Percentiles rank a stretch among this genome's conserved stretches.
phyloP scores from a whole-genome alignment of 53 echinoderm and acorn worm species.

The Paracentrotus lividus region DNA sequence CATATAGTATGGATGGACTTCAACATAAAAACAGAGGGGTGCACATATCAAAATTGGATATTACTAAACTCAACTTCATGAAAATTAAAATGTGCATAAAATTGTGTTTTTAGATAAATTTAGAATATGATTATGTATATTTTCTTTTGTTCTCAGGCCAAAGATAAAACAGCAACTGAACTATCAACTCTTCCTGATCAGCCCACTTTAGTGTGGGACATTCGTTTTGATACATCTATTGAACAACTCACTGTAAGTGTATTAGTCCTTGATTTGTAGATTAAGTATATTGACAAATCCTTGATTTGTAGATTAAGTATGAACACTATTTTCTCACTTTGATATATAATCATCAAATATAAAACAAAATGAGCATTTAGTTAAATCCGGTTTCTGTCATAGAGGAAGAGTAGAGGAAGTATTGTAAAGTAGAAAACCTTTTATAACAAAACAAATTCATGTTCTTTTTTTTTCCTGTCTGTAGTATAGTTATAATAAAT shows the following conservation, averaged over 20 bases:
- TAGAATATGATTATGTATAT: neutral
- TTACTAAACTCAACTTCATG: no score
- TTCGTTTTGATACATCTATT: constrained; percentile 1
- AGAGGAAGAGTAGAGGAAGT: neutral
- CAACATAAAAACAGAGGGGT: no score
- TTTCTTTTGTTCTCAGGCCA: neutral
- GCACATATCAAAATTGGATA: no score
- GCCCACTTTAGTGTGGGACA: neutral
- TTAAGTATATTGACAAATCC: neutral
- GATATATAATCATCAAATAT: no score
- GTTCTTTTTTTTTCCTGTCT: no score
- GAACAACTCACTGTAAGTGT: constrained; percentile 47
- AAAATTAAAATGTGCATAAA: no score
- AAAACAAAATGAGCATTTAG: no score
- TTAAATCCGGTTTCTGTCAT: neutral
- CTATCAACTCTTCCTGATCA: constrained; percentile 25
- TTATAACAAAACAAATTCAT: no score
- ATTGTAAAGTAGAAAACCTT: neutral
- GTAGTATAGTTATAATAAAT: no score
- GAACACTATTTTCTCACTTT: no score
- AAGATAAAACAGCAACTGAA: neutral
- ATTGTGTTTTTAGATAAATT: neutral
- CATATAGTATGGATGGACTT: no score
- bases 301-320: no score
- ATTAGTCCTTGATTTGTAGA: neutral